Base-by-base conservation (phyloP, 1,140 invertebrate species). In the Heliconius hewitsoni region DNA sequence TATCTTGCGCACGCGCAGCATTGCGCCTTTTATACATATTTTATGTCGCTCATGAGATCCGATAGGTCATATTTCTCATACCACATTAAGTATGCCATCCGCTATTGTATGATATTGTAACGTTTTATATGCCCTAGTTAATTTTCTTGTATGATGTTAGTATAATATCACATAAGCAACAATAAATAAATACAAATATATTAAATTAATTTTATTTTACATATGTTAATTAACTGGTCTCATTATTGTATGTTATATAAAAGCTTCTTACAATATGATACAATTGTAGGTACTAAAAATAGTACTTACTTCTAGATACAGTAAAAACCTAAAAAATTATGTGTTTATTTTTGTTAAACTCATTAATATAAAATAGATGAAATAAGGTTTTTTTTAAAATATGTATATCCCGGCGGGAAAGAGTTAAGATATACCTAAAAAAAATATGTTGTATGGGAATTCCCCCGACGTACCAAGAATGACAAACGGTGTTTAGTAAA, bases 1-100 rank as follows among this genome's bases (percentile, higher is more conserved):
- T 30, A 70, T 76, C 74, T 80, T 50, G 66, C 52, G 50, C 52
- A 73, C 52, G 50, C 71, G 46, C 52, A 79, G 76, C 75, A 46
- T 74, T 73, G 74, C 19, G 46, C 73, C 77, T 78, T 71, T 76
- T 76, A 57, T 71, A 75, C 52, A 76, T 78, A 55, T 81, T 76
- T 76, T 66, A 73, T 83, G 72, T 75, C 74, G 55, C 23, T 74
- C 37, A 71, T 75, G 73, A 74, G 42, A 46, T 74, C 60, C 46
- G 71, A 73, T 52, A 66, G 76, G 46, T 80, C 78, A 74, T 75
- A 78, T 81, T 75, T 81, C 80, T 57, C 74, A 78, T 81, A 70
- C 66, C 50, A 71, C 73, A 34, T 60, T 3, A 76, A 71, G n/a
- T 76, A 71, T 71, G 60, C 13, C 34, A 71, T 13, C 72, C 42